Evolutionary conservation across 2,888 invertebrate species (phyloP), one percentile per base, ranked within the genome.

Genomic region (Polia nebulosa): DNA sequence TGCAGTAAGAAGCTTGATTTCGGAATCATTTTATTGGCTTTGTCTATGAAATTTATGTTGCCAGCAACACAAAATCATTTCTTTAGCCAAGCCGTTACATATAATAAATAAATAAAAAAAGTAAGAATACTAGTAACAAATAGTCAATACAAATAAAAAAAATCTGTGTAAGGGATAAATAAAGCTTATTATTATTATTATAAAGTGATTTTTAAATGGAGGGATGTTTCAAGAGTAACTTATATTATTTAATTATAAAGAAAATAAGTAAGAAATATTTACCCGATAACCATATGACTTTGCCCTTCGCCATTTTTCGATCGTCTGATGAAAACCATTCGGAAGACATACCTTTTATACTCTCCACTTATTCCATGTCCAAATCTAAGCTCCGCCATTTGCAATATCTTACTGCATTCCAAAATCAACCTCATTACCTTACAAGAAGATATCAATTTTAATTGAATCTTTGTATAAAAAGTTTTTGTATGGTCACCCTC

Each of bases 251-350:
- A 45, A 2, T 47, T 15, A 22, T 22, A 45, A 9, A 22, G 22
- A 22, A 45, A 45, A 45, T n/a, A n/a, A n/a, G n/a, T n/a, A 8
- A 41, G 3, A 20, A 20, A 44, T 58, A 76, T 60, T 90, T 85
- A 93, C 93, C 93, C 86, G 91, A 88, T 85, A 93, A 87, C 93
- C 94, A 93, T 82, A 93, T 78, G 62, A 90, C 91, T 87, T 87
- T 89, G 83, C 92, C 92, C 89, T 85, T 83, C 80, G 90, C 91
- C 93, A 94, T 94, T 73, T 88, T 90, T 85, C 85, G 86, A 85
- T 89, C 92, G 88, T 92, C 92, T 93, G 88, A 87, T 87, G 61
- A 32, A 62, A 47, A 29, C 8, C 0, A 4, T 27, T 3, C 20
- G 22, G 25, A 44, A 49, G 44, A 17, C 17, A 49, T 15, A 39